phyloP scores from a whole-genome alignment of 1,140 invertebrate genomes.

The Hesperophylax magnus region DNA sequence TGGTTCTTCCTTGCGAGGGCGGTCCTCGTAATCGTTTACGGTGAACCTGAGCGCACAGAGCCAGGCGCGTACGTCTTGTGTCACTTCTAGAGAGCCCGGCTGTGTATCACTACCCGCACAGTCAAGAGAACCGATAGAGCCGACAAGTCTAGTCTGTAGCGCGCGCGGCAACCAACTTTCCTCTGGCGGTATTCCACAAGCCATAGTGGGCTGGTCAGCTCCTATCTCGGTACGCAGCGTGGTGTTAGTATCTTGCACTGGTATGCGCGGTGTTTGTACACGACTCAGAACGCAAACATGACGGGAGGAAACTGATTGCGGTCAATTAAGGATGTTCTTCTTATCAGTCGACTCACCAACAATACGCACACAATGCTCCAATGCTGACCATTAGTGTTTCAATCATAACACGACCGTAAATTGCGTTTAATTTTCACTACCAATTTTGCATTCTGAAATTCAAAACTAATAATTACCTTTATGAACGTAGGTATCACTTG shows the following conservation, averaged over 20 bases:
- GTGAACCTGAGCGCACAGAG: constrained; percentile 62
- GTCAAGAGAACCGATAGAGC: background rate
- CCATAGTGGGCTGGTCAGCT: constrained; percentile 25
- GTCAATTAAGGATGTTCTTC: constrained; percentile 42
- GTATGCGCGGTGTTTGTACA: constrained; percentile 2
- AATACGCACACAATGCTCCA: background rate
- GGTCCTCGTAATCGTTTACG: constrained; percentile 68
- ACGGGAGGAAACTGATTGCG: constrained; percentile 39
- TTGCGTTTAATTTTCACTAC: too few relatives aligned
- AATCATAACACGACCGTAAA: background rate
- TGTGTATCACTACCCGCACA: background rate
- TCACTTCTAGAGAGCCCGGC: constrained; percentile 21
- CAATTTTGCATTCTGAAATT: too few relatives aligned
- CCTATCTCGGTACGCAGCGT: background rate
- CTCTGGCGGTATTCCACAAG: constrained; percentile 62
- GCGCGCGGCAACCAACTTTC: constrained; percentile 67
- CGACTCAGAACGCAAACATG: background rate
- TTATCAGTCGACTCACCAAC: constrained; percentile 28
- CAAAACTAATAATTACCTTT: too few relatives aligned
- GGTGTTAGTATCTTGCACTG: background rate
- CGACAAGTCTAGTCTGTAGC: constrained; percentile 29
- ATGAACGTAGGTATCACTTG: too few relatives aligned
- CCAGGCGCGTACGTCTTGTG: constrained; percentile 65
- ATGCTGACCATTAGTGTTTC: constrained; percentile 12
- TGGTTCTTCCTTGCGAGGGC: constrained; percentile 47